A percentile compares a stretch with the other conserved stretches of the same genome.
Conservation (phyloP, 1,140 invertebrate genomes). For the Frieseomelitta varia region DNA sequence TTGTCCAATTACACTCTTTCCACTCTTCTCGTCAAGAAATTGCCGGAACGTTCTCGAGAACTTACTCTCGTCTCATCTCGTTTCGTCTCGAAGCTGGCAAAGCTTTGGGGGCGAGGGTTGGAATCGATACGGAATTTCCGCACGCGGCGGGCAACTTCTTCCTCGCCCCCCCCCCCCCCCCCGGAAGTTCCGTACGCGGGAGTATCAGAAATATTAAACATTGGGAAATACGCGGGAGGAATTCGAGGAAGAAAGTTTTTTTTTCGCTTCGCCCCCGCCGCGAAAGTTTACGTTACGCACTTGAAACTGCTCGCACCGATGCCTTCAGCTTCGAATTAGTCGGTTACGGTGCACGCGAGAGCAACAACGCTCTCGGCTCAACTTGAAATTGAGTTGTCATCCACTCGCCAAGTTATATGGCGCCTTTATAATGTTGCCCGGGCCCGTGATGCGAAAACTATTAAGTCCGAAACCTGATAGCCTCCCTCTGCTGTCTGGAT, state of each 20-base stretch:
- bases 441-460: conserved; percentile 75
- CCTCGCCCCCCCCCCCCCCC: too few species aligned
- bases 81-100: neutral
- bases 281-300: neutral
- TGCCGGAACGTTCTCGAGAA: neutral
- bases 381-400: conserved; percentile 83
- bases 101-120: neutral
- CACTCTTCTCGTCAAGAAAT: too few species aligned
- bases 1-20: too few species aligned
- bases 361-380: conserved; percentile 77
- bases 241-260: neutral
- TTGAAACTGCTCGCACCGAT: neutral
- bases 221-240: neutral
- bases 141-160: neutral
- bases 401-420: conserved; percentile 77
- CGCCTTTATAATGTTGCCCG: conserved; percentile 75
- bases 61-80: neutral
- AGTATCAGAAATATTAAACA: neutral
- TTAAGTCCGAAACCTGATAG: conserved; percentile 70
- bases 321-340: conserved; percentile 11
- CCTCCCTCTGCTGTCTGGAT: neutral
- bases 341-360: conserved; percentile 78
- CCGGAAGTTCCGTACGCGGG: neutral
- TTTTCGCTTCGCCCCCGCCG: neutral
- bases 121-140: neutral